Percentiles rank a stretch among this genome's conserved stretches.
Conservation (phyloP, 2,888 invertebrate genomes). For the Myathropa florea region DNA sequence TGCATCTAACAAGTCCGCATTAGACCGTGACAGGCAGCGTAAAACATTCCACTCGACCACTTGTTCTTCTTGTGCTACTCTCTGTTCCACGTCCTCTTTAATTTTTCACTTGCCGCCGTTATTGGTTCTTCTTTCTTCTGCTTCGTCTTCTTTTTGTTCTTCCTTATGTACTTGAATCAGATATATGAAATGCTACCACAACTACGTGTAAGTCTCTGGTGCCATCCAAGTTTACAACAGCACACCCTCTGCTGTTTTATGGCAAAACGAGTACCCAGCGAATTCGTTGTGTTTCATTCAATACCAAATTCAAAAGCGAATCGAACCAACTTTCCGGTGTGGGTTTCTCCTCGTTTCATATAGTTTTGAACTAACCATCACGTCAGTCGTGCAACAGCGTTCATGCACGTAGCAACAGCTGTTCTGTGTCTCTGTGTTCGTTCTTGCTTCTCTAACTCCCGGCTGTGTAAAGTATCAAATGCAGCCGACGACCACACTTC, state of each 20-base stretch:
- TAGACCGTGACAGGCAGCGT: conserved; percentile 17
- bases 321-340: conserved; percentile 56
- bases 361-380: conserved; percentile 29
- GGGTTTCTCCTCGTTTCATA: conserved; percentile 50
- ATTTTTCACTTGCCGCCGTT: neutral
- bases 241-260: neutral
- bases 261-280: neutral
- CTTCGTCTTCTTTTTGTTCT: conserved; percentile 2
- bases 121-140: neutral
- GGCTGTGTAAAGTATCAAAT: neutral
- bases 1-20: conserved; percentile 26
- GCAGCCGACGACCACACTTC: neutral
- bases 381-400: conserved; percentile 61
- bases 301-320: conserved; percentile 41
- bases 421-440: conserved; percentile 1
- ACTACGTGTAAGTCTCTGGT: neutral
- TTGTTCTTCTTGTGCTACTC: conserved; percentile 19
- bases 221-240: neutral
- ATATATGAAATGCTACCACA: neutral
- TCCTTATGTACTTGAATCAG: neutral
- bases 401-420: conserved; percentile 54
- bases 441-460: neutral
- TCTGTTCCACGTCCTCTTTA: neutral
- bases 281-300: neutral
- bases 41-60: conserved; percentile 13